Conservation (phyloP, 2,888 invertebrate genomes). For the Leptinotarsa rubiginosa region DNA sequence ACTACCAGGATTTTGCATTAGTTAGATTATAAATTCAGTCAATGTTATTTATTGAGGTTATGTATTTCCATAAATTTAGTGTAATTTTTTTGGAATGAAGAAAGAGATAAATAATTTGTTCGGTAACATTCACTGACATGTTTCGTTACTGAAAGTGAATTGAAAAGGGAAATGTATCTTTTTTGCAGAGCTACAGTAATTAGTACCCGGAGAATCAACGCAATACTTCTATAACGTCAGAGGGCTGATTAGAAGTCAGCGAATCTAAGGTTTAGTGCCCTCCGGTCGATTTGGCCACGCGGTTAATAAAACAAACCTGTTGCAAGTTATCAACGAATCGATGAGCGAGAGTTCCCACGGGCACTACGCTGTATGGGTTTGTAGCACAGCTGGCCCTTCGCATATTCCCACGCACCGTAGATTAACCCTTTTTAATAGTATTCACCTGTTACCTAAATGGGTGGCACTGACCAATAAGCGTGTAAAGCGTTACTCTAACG, state of each 20-base stretch:
- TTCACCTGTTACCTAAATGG: slow-evolving; percentile 54
- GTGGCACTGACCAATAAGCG: slow-evolving; percentile 36
- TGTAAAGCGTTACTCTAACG: slow-evolving; percentile 29
- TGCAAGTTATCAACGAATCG: slow-evolving; percentile 49
- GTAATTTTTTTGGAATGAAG: no score
- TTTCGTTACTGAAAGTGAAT: no score
- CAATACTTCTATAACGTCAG: no score
- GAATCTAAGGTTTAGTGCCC: slow-evolving; percentile 12
- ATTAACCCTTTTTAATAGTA: slow-evolving; percentile 53
- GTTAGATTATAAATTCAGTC: no score
- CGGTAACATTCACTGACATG: no score
- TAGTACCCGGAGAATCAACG: no score
- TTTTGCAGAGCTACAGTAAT: no score
- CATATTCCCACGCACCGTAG: slow-evolving; percentile 56
- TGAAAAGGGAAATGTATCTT: no score
- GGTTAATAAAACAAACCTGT: slow-evolving; percentile 49
- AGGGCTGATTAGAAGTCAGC: background rate
- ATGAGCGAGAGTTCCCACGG: slow-evolving; percentile 54
- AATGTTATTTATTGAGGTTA: no score
- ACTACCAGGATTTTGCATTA: no score
- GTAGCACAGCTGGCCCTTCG: slow-evolving; percentile 53
- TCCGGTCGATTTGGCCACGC: slow-evolving; percentile 16
- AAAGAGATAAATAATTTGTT: no score
- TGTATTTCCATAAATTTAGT: no score
- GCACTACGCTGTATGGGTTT: slow-evolving; percentile 44